Conservation (phyloP, 1,140 invertebrate species). For the Drosophila virilis region DNA sequence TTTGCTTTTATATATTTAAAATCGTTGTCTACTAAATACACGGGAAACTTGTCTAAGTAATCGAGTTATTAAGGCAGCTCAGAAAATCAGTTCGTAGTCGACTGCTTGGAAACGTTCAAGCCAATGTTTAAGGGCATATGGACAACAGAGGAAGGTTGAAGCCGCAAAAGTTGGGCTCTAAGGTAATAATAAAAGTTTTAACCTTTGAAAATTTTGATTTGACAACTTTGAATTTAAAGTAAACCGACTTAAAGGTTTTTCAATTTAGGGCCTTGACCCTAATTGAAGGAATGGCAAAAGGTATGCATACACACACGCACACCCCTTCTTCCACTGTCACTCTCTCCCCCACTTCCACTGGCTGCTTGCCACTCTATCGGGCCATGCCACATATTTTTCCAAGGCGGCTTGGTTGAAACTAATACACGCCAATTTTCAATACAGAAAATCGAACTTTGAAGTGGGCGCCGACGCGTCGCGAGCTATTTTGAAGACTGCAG, state of each 20-base stretch:
- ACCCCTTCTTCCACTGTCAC: neutral
- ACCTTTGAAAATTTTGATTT: no score
- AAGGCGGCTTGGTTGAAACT: slow-evolving; percentile 42
- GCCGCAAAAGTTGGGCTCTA: no score
- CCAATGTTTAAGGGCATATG: no score
- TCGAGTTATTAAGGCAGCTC: no score
- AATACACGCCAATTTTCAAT: slow-evolving; percentile 77
- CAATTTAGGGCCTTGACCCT: slow-evolving; percentile 16
- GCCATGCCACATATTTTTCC: slow-evolving; percentile 2
- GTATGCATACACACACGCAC: slow-evolving; percentile 13
- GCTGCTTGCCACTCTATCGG: neutral
- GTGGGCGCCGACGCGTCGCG: slow-evolving; percentile 46
- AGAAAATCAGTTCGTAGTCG: no score
- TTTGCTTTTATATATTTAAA: no score
- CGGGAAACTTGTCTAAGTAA: no score
- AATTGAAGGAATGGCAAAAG: slow-evolving; percentile 43
- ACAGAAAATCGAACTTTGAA: slow-evolving; percentile 79
- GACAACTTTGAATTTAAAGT: no score
- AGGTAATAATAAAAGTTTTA: no score
- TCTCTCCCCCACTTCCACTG: neutral
- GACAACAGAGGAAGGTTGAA: no score
- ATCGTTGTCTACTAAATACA: no score
- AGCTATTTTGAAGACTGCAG: slow-evolving; percentile 2
- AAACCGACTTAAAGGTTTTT: neutral
- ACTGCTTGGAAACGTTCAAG: no score